Percentiles rank a stretch among this genome's conserved stretches.
These are phyloP conservation scores for Glareola pratincola DNA, from an alignment of 2,113 vertebrate species.

Conservation along the genomic window DNA sequence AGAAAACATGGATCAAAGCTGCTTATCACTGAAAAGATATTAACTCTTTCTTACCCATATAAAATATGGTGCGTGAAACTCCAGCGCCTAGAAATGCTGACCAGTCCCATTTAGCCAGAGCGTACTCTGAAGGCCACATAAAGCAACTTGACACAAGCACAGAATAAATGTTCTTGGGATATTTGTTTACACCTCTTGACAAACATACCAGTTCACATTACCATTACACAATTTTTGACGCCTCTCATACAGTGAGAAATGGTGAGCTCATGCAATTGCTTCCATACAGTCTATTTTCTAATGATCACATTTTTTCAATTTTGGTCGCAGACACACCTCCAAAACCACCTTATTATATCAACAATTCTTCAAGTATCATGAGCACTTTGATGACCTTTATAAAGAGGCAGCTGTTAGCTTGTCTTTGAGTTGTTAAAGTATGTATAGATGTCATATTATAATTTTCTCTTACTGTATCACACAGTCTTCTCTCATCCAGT, in stretches of 20 bases:
- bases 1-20: background rate
- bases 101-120: background rate
- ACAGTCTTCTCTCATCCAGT: rapidly evolving
- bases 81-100: background rate
- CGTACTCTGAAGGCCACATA: background rate
- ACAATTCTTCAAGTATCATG: background rate
- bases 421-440: background rate
- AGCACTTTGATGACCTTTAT: background rate
- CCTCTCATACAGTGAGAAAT: background rate
- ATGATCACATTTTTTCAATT: background rate
- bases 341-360: background rate
- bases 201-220: background rate
- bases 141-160: rapidly evolving
- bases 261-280: background rate
- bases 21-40: background rate
- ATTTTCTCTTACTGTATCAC: background rate
- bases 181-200: background rate
- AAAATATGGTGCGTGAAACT: background rate
- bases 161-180: background rate
- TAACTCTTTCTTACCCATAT: background rate
- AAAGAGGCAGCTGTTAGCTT: background rate
- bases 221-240: background rate
- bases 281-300: background rate
- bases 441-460: no score
- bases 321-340: background rate